Percentiles rank a stretch among this genome's conserved stretches.
These are phyloP conservation scores for Nothobranchius furzeri DNA, from an alignment of 2,113 vertebrate species.

Conservation along the genomic window DNA sequence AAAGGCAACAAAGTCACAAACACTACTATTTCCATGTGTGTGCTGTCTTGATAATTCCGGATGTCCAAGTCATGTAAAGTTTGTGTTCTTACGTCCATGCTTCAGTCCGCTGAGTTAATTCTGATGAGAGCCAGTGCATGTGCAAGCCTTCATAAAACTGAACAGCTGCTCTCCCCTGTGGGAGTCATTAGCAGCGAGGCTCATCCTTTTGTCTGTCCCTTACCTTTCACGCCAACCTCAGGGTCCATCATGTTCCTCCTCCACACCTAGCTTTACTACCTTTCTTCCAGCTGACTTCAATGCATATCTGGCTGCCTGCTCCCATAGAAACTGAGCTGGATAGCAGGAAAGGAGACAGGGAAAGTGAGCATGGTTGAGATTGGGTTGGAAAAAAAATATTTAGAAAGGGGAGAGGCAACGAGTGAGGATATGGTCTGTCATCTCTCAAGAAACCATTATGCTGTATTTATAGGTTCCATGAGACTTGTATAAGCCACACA, in stretches of 20 bases:
- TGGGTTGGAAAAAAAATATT: constrained; percentile 8
- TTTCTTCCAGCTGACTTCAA: constrained; percentile 48
- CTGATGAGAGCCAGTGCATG: constrained; percentile 29
- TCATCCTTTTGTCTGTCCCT: constrained; percentile 76
- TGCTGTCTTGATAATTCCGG: background rate
- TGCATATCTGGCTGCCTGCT: constrained; percentile 51
- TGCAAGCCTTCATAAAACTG: constrained; percentile 35
- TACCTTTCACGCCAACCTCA: constrained; percentile 66
- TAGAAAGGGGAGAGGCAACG: background rate
- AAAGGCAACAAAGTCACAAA: background rate
- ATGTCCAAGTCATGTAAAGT: constrained; percentile 31
- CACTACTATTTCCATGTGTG: background rate
- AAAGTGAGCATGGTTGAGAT: constrained; percentile 17
- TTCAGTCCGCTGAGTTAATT: constrained; percentile 30
- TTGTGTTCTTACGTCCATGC: constrained; percentile 17
- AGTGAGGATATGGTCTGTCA: constrained; percentile 40
- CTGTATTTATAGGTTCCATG: constrained; percentile 20
- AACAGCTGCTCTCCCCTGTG: constrained; percentile 73
- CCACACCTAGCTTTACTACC: constrained; percentile 64
- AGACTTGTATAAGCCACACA: constrained; percentile 19
- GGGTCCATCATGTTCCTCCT: constrained; percentile 53
- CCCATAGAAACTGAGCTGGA: constrained; percentile 60
- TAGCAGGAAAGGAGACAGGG: constrained; percentile 38
- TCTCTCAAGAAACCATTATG: constrained; percentile 46
- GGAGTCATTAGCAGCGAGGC: constrained; percentile 77